Base-by-base conservation (phyloP, 1,140 invertebrate species). In the Pomacea maculata region DNA sequence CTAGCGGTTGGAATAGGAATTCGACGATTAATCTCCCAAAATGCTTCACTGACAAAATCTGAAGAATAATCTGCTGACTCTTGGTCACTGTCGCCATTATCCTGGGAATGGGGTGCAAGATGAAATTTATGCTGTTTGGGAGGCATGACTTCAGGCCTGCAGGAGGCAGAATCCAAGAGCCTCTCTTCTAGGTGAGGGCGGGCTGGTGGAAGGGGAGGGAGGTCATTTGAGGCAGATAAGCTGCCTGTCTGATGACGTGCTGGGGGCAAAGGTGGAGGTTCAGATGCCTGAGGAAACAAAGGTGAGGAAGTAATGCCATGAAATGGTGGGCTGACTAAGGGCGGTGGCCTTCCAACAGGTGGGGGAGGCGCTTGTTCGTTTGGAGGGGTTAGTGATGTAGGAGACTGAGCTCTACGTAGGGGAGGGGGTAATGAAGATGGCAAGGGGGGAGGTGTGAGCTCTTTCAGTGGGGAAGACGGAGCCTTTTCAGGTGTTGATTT, bases 31-130 rank as follows among this genome's bases (percentile, higher is more conserved):
- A 78, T 78, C 12, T 78, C 77, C 77, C 77, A 78, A 21, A 78
- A 78, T 14, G 77, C 77, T 14, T 67, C 77, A 67, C 77, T 78
- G 77, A 78, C 67, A 57, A 78, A 78, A 57, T 78, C 77, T 17
- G 77, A 78, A 45, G 77, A 78, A 70, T 78, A 78, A 25, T 78
- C 76, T 63, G 76, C n/a, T 10, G 77, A 78, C 12, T 78, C 77
- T 9, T 78, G 65, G 17, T 70, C 67, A 11, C 25, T 29, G 15
- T 70, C 67, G 29, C 77, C 75, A 57, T 25, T 34, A 14, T 76
- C n/a, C 19, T 77, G 63, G 57, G 57, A 61, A 11, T 14, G 57
- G 57, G 15, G 11, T 17, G 11, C 57, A 61, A 61, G 57, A 61
- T 61, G 57, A 61, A 61, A 61, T 61, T 61, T 61, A 61, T 61